Evolutionary conservation across 2,888 invertebrate genomes (phyloP).

Genomic region (Acronicta leporina): DNA sequence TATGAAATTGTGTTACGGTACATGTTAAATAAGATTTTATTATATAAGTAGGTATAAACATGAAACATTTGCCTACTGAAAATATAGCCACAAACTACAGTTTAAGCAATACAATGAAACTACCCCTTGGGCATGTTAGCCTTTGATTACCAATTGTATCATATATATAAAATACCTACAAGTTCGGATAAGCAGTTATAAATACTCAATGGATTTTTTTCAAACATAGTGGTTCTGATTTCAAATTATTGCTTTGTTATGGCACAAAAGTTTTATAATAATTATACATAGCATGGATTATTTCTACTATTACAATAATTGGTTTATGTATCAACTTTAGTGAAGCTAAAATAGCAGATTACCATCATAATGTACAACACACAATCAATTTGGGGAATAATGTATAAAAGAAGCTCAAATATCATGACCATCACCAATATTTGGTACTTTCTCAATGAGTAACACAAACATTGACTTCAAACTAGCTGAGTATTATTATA

Average conservation of each 20-base stretch:
- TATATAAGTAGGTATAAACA: constrained; percentile 20
- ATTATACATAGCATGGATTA: constrained; percentile 28
- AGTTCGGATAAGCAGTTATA: constrained; percentile 26
- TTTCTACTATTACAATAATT: constrained; percentile 34
- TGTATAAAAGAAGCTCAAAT: constrained; percentile 49
- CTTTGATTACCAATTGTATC: constrained; percentile 24
- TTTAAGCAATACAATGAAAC: constrained; percentile 19
- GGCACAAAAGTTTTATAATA: constrained; percentile 50
- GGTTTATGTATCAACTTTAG: constrained; percentile 48
- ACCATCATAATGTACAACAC: constrained; percentile 48
- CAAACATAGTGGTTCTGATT: constrained; percentile 24
- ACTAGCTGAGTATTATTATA: constrained; percentile 17
- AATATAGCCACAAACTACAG: constrained; percentile 26
- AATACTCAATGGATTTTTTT: constrained; percentile 28
- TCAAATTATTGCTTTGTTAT: constrained; percentile 43
- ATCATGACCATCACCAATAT: constrained; percentile 56
- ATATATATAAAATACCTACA: constrained; percentile 18
- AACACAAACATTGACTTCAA: constrained; percentile 58
- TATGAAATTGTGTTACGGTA: constrained; percentile 15
- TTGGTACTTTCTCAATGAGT: constrained; percentile 55
- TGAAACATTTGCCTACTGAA: constrained; percentile 32
- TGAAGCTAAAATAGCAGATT: constrained; percentile 67
- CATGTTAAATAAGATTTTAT: constrained; percentile 5
- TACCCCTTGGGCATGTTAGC: constrained; percentile 18
- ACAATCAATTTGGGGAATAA: constrained; percentile 45